phyloP scores from a whole-genome alignment of 2,113 vertebrate species.

The Gadus macrocephalus region DNA sequence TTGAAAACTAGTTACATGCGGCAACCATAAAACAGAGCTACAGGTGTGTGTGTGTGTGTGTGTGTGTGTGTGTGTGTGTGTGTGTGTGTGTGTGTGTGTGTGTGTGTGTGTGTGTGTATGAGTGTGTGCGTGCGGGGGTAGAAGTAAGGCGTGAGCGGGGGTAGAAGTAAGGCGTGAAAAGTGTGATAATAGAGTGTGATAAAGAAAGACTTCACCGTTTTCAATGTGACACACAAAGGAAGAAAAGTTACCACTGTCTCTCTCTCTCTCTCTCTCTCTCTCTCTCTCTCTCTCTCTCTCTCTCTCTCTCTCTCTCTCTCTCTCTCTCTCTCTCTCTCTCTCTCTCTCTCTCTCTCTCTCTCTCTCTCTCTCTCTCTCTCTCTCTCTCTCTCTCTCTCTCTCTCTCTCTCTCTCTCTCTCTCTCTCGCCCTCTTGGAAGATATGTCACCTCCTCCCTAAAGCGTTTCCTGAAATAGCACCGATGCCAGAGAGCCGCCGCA shows the following conservation, averaged over 20 bases:
- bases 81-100: too few species aligned
- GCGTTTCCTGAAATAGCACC: slow-evolving; percentile 61
- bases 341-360: slow-evolving; percentile 12
- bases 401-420: slow-evolving; percentile 3
- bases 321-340: slow-evolving; percentile 6
- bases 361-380: slow-evolving; percentile 1
- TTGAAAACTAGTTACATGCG: too few species aligned
- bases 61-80: too few species aligned
- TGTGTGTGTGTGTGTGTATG: not conserved
- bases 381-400: slow-evolving; percentile 4
- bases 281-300: slow-evolving; percentile 1
- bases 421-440: slow-evolving; percentile 45
- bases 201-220: too few species aligned
- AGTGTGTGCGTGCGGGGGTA: too few species aligned
- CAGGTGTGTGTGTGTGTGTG: too few species aligned
- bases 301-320: slow-evolving; percentile 4
- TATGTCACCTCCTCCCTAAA: slow-evolving; percentile 49
- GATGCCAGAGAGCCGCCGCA: slow-evolving; percentile 37
- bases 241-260: slow-evolving; percentile 9
- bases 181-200: too few species aligned
- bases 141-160: too few species aligned
- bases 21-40: too few species aligned
- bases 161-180: too few species aligned
- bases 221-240: slow-evolving; percentile 12
- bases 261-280: slow-evolving; percentile 12